Percentiles rank a stretch among this genome's conserved stretches.
Conservation (phyloP, 2,797 vertebrate genomes). For the Echiichthys vipera region DNA sequence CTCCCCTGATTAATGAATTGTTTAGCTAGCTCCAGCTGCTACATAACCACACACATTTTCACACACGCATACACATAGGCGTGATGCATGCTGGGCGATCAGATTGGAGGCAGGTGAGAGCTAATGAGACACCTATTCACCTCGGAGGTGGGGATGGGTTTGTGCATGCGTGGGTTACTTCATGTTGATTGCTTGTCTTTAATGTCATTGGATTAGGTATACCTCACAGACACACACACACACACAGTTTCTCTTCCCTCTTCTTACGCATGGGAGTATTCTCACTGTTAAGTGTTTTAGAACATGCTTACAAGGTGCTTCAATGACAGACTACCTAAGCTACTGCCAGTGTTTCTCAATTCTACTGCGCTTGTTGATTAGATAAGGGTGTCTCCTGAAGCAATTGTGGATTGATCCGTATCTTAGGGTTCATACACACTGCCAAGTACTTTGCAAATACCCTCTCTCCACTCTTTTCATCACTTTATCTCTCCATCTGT, state of each 20-base stretch:
- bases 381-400: constrained; percentile 69
- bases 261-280: constrained; percentile 20
- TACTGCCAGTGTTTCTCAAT: constrained; percentile 52
- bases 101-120: constrained; percentile 58
- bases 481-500: constrained; percentile 15
- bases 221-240: constrained; percentile 16
- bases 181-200: neutral
- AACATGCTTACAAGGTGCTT: constrained; percentile 59
- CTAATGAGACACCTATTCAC: constrained; percentile 74
- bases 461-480: constrained; percentile 15
- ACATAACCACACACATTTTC: constrained; percentile 9
- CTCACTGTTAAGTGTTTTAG: constrained; percentile 33
- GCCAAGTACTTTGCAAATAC: constrained; percentile 49
- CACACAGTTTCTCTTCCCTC: neutral
- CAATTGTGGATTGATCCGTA: constrained; percentile 67
- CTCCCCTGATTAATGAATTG: constrained; percentile 63
- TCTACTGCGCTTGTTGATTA: constrained; percentile 63
- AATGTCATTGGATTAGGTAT: constrained; percentile 23
- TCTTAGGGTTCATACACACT: constrained; percentile 43
- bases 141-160: constrained; percentile 20
- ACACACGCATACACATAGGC: constrained; percentile 22
- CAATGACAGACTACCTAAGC: constrained; percentile 62
- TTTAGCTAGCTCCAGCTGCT: constrained; percentile 51
- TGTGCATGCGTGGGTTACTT: constrained; percentile 2
- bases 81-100: constrained; percentile 59